phyloP scores from a whole-genome alignment of 2,888 invertebrate genomes.

The Luffia ferchaultella region DNA sequence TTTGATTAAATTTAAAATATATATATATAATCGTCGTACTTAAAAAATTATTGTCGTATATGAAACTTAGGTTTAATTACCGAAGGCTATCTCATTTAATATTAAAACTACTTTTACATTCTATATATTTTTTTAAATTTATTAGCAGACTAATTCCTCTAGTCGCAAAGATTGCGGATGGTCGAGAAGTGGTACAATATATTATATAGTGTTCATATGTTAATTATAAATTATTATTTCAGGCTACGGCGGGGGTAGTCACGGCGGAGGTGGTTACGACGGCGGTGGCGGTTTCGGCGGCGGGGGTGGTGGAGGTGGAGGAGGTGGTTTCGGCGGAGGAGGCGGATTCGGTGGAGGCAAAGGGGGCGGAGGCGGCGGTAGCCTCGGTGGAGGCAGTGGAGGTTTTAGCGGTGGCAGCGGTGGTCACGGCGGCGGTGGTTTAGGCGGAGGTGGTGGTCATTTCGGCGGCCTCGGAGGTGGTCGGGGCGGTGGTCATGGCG shows the following conservation, averaged over 20 bases:
- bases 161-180: no score
- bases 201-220: no score
- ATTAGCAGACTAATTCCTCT: no score
- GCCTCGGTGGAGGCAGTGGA: conserved; percentile 2
- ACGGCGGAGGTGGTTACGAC: conserved; percentile 10
- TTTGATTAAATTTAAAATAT: no score
- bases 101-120: no score
- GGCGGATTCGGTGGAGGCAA: conserved; percentile 21
- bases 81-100: no score
- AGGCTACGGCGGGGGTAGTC: conserved; percentile 18
- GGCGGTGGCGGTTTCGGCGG: conserved; percentile 14
- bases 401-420: conserved; percentile 16
- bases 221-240: conserved; percentile 7
- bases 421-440: conserved; percentile 1
- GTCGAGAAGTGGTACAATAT: no score
- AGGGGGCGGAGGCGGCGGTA: conserved; percentile 13
- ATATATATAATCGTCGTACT: no score
- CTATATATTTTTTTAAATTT: no score
- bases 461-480: conserved; percentile 14
- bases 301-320: conserved; percentile 15
- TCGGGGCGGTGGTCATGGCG: conserved; percentile 14
- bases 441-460: conserved; percentile 5
- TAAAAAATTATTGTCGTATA: no score
- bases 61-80: no score
- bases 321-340: conserved; percentile 25